Evolutionary conservation across 1,140 invertebrate species (phyloP).

Genomic region (Penaeus vannamei): DNA sequence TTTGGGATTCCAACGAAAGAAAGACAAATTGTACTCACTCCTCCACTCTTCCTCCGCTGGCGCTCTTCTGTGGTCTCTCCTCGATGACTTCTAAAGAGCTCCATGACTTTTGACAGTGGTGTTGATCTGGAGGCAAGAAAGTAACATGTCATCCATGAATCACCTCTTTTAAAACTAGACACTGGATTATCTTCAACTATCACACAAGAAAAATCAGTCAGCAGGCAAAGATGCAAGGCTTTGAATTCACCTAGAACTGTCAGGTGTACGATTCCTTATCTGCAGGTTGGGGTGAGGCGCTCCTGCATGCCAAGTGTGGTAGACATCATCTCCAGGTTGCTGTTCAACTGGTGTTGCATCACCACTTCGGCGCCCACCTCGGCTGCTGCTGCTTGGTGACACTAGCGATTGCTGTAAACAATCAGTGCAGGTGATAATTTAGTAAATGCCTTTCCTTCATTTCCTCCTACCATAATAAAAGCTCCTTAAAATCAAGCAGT

Average conservation of each 20-base stretch:
- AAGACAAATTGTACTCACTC: constrained; percentile 41
- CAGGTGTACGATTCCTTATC: constrained; percentile 28
- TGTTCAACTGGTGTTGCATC: constrained; percentile 53
- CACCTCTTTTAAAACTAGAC: background rate
- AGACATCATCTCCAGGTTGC: constrained; percentile 38
- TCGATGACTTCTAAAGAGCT: constrained; percentile 52
- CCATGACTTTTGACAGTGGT: constrained; percentile 42
- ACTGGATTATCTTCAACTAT: too few relatives aligned
- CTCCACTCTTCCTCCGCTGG: constrained; percentile 58
- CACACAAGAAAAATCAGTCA: too few relatives aligned
- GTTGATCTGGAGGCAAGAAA: too few relatives aligned
- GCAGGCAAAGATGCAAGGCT: too few relatives aligned
- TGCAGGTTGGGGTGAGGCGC: constrained; percentile 46
- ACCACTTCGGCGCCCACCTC: constrained; percentile 50
- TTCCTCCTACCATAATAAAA: background rate
- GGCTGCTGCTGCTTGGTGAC: constrained; percentile 53
- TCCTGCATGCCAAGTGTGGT: constrained; percentile 61
- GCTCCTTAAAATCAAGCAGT: background rate
- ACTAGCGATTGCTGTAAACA: constrained; percentile 60
- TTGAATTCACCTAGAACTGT: constrained; percentile 33
- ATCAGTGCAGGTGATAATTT: background rate
- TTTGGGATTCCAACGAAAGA: background rate
- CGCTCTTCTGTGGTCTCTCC: constrained; percentile 52
- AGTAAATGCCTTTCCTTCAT: constrained; percentile 3
- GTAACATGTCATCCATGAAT: too few relatives aligned